Base-by-base conservation (phyloP, 2,113 vertebrate species). In the Pantherophis guttatus region DNA sequence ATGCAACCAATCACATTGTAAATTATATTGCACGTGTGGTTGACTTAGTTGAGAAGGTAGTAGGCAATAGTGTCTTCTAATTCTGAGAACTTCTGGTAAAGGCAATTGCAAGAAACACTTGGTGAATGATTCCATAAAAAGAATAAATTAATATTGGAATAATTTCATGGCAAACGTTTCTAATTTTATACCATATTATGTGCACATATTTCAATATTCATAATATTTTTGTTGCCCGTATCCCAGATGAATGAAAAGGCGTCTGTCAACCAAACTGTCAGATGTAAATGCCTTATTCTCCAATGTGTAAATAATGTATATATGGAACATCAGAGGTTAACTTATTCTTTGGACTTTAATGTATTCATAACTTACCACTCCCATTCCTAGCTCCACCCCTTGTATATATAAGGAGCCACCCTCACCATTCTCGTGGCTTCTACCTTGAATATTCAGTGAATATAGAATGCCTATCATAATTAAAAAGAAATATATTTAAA, bases 231-330 rank as follows among this genome's bases (percentile, higher is more conserved):
- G n/a, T 26, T 93, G 86, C 57, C 48, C 1, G 8, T 53, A 55
- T 50, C 94, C 90, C 96, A 94, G 94, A 90, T 93, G 89, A 96
- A 95, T 91, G 93, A 95, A 96, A 96, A 95, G 87, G 59, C 96
- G 91, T 53, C 87, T 58, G 86, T 89, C 90, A 95, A 88, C 90
- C 13, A 1, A 85, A n/a, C n/a, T n/a, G n/a, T n/a, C n/a, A n/a
- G n/a, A n/a, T n/a, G n/a, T n/a, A n/a, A n/a, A n/a, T n/a, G n/a
- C n/a, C n/a, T n/a, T n/a, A n/a, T n/a, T n/a, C n/a, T n/a, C n/a
- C n/a, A n/a, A n/a, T n/a, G n/a, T n/a, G n/a, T n/a, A n/a, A n/a
- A n/a, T n/a, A n/a, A n/a, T n/a, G n/a, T n/a, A n/a, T n/a, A n/a
- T n/a, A n/a, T n/a, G n/a, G n/a, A n/a, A n/a, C n/a, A n/a, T n/a